Base-by-base conservation (phyloP, 2,113 vertebrate genomes). In the Crypturellus undulatus region DNA sequence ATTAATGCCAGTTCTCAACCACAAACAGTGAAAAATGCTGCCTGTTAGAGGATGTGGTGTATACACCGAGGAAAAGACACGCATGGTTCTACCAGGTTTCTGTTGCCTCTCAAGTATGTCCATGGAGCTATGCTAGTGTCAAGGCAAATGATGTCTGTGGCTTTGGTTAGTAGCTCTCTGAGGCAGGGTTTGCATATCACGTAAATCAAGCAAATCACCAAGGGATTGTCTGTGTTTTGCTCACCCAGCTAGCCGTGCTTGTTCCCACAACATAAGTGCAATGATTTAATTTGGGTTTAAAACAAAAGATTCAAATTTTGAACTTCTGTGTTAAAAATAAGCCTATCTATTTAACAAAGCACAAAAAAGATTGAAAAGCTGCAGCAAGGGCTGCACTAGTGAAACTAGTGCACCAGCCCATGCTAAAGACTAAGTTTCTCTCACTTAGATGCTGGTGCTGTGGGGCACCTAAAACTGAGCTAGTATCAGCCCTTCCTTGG, bases 41-140 rank as follows among this genome's bases (percentile, higher is more conserved):
- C 79, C 76, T 95, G 94, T 56, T 52, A 87, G 94, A 96, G 97
- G 96, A 97, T 97, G 97, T 97, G 96, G 96, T 96, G 79, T 81
- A 80, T 94, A 72, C 70, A 56, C 96, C 86, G 96, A 93, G 95
- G 94, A 88, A 89, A 32, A 92, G 94, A n/a, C 89, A 77, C 45
- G 49, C 67, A 42, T 4, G 92, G 47, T 94, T 77, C 70, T 82
- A 47, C 52, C 91, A 88, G 42, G 56, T 79, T 92, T 70, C 34
- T 17, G 54, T 64, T 70, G 47, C 90, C 65, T 93, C 77, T 95
- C 75, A 52, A 89, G 69, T 72, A 52, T 42, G 79, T 87, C 95
- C 82, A 64, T 70, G 91, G 84, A 94, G 93, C 70, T 15, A 40
- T 69, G 67, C 32, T 93, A 76, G 71, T 13, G 72, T 59, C 64